Base-by-base conservation (phyloP, 2,113 vertebrate species). In the Balaeniceps rex region DNA sequence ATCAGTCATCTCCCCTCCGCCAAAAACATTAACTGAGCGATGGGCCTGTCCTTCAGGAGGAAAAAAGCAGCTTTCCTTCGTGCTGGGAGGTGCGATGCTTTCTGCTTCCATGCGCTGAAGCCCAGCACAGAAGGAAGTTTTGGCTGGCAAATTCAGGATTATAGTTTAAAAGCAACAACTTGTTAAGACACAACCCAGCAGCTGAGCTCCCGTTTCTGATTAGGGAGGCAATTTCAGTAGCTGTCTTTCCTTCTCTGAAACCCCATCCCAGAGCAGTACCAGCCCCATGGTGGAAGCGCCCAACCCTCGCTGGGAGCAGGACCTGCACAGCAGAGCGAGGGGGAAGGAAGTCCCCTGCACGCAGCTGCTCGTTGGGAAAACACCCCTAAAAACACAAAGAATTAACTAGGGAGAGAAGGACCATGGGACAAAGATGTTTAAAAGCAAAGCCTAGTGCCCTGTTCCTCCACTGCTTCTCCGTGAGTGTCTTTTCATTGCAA, bases 281-380 rank as follows among this genome's bases (percentile, higher is more conserved):
- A 83, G 31, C 36, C 11, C 13, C 0, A 0, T 2, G 3, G 19
- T 19, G 44, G 25, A 79, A 77, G 25, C 3, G 1, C 29, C 54
- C 40, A 54, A 38, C 19, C 21, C 44, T 34, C 1, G 1, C 18
- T 74, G 69, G 60, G 86, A 83, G 40, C 26, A 49, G 47, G n/a
- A 51, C 44, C 33, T 54, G 38, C 28, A 31, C 10, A 34, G 54
- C 5, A 7, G 28, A 60, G 38, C 2, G 2, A 49, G 54, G 42
- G 12, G 9, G 6, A 68, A 60, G 14, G 40, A 38, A 64, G 16
- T 34, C 44, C 22, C 25, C 25, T 52, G 44, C 64, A 34, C 0
- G 0, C 24, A 82, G 40, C 10, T 44, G 33, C 15, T 61, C 12
- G 0, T 17, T 64, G 44, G 69, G n/a, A 51, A 87, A 85, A 82